Base-by-base conservation (phyloP, 2,113 vertebrate genomes). In the Chaetorhynchus papuensis region DNA sequence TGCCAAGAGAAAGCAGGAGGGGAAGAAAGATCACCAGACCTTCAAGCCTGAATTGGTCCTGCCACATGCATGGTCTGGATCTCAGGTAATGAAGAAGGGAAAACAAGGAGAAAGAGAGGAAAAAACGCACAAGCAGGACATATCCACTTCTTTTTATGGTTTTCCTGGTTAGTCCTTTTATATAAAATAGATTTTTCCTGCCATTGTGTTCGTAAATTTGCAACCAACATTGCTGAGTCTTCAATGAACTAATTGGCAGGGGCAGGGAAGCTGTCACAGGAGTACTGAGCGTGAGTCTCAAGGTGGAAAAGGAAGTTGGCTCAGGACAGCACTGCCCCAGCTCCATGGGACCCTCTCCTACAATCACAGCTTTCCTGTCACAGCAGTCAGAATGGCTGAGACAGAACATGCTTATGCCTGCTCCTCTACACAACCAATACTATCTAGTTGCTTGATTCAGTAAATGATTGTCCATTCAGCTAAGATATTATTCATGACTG, bases 191-290 rank as follows among this genome's bases (percentile, higher is more conserved):
- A 65, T 65, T 54, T 79, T 44, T 24, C 33, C 17, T 45, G 50
- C 15, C 33, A 44, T 18, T 44, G 26, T 3, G 2, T 54, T 31
- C 2, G 1, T n/a, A n/a, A n/a, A 31, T 31, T 13, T 11, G 4
- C 33, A 45, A 6, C 26, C 39, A 65, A 20, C 20, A 5, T 7
- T 24, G 28, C 12, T 54, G 33, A 45, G 22, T 8, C 10, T 11
- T 45, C n/a, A 14, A 41, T 7, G 41, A 41, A 15, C 9, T 13
- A 60, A 35, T 1, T 42, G 30, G 30, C n/a, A 60, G 39, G 21
- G 24, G 2, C 1, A 0, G 17, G n/a, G 24, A 83, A 54, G 26
- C 8, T 69, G n/a, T 19, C 27, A 10, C 4, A 17, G 69, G 20
- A 30, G 17, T 16, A 19, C 17, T 19, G 30, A 53, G 61, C 6